A percentile compares a stretch with the other conserved stretches of the same genome.
phyloP scores from a whole-genome alignment of 1,140 invertebrate species.

The Piezodorus guildinii region DNA sequence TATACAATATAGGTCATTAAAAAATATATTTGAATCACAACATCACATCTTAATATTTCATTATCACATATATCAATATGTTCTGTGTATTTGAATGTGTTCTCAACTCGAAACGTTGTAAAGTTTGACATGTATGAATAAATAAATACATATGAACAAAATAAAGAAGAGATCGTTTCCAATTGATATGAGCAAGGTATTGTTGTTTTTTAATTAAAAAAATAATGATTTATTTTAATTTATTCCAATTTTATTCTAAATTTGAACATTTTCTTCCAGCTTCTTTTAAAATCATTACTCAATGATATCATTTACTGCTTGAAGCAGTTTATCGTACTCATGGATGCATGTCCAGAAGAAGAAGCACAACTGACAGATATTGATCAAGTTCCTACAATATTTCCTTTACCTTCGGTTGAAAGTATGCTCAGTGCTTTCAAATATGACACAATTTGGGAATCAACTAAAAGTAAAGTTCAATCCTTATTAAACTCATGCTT shows the following conservation, averaged over 20 bases:
- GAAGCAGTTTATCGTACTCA: slow-evolving; percentile 45
- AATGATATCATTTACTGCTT: slow-evolving; percentile 39
- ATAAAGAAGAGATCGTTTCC: too few relatives aligned
- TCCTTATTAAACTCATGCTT: slow-evolving; percentile 4
- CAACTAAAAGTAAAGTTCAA: slow-evolving; percentile 21
- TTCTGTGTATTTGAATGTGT: too few relatives aligned
- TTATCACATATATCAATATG: too few relatives aligned
- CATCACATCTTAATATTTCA: too few relatives aligned
- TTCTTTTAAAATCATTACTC: slow-evolving; percentile 30
- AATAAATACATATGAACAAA: too few relatives aligned
- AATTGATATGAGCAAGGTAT: too few relatives aligned
- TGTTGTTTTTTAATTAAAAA: too few relatives aligned
- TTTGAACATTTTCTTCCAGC: slow-evolving; percentile 6
- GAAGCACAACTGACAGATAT: neutral
- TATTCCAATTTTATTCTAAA: neutral
- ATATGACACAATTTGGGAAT: slow-evolving; percentile 24
- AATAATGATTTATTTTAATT: too few relatives aligned
- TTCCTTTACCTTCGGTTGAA: neutral
- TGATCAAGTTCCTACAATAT: slow-evolving; percentile 2
- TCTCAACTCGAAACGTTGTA: too few relatives aligned
- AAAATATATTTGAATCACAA: too few relatives aligned
- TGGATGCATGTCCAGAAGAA: slow-evolving; percentile 46
- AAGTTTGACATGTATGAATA: too few relatives aligned
- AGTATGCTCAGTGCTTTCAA: slow-evolving; percentile 21
- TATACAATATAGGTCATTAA: too few relatives aligned